Evolutionary conservation across 2,888 invertebrate species (phyloP).

Genomic region (Tetragonula carbonaria): DNA sequence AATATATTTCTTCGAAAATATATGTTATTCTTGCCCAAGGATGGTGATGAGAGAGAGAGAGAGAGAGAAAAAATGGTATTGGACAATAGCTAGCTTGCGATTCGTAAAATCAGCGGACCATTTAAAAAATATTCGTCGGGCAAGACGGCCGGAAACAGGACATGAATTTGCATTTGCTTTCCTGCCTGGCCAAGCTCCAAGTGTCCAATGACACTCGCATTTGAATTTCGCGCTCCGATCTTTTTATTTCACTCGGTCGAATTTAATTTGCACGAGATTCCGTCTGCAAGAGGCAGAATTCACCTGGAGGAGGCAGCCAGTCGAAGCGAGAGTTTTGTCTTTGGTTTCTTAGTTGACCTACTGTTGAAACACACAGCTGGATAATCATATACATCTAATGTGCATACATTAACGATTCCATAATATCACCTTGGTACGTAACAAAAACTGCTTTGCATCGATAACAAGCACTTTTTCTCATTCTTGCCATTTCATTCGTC

Average conservation of each 20-base stretch:
- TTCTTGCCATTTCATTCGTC: not conserved
- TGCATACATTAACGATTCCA: not conserved
- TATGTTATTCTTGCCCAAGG: no score
- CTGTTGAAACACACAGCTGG: conserved; percentile 34
- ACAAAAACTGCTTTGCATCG: not conserved
- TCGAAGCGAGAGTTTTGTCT: conserved; percentile 42
- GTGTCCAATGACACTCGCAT: not conserved
- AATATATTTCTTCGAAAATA: no score
- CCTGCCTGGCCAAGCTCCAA: not conserved
- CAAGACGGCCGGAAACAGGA: conserved; percentile 33
- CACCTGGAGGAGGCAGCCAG: conserved; percentile 7
- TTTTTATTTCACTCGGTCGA: not conserved
- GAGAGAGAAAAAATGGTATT: not conserved
- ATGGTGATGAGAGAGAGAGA: no score
- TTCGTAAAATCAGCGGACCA: conserved; percentile 21
- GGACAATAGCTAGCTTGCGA: not conserved
- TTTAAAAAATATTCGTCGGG: conserved; percentile 3
- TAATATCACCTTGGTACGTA: not conserved
- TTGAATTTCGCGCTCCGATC: not conserved
- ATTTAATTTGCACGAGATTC: conserved; percentile 23
- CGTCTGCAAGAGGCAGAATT: conserved; percentile 29
- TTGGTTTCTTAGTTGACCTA: conserved; percentile 51
- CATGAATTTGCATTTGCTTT: conserved; percentile 19
- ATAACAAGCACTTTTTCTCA: not conserved
- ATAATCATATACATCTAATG: not conserved